Percentiles rank a stretch among this genome's conserved stretches.
Conservation (phyloP, 2,888 invertebrate species). For the Spodoptera littoralis region DNA sequence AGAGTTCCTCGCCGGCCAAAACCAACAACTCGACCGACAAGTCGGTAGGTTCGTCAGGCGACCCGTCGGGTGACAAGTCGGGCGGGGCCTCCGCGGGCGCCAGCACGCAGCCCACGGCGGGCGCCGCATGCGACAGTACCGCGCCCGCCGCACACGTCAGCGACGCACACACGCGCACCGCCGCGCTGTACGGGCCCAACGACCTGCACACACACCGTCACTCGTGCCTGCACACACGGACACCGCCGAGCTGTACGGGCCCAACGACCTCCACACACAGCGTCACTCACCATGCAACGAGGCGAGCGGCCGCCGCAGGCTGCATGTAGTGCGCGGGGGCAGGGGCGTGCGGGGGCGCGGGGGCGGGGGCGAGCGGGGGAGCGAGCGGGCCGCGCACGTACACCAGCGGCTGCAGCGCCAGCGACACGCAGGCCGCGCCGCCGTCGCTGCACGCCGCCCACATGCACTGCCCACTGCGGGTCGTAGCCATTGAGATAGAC, state of each 20-base stretch:
- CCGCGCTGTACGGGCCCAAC: too few species aligned
- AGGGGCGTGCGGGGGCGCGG: constrained; percentile 29
- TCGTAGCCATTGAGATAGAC: too few species aligned
- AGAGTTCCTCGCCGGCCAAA: too few species aligned
- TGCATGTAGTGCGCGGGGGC: constrained; percentile 62
- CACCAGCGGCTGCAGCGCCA: constrained; percentile 66
- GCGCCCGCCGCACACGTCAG: too few species aligned
- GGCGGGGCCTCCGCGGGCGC: too few species aligned
- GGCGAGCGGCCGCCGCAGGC: constrained; percentile 61
- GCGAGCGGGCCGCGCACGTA: constrained; percentile 28
- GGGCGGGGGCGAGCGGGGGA: constrained; percentile 20
- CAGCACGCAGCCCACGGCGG: too few species aligned
- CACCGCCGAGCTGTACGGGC: too few species aligned
- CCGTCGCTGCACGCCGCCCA: constrained; percentile 70
- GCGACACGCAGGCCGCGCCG: constrained; percentile 64
- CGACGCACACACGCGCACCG: too few species aligned
- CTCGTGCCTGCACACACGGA: not conserved
- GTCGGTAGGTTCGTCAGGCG: too few species aligned
- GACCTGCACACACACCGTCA: not conserved
- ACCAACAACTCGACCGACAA: too few species aligned
- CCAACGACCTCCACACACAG: not conserved
- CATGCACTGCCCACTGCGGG: constrained; percentile 66
- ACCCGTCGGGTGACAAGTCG: too few species aligned
- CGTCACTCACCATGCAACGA: constrained; percentile 61
- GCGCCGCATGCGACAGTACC: too few species aligned